Evolutionary conservation across 2,888 invertebrate species (phyloP), one percentile per base, ranked within the genome.

Genomic region (Enoplolaimus lenunculus): DNA sequence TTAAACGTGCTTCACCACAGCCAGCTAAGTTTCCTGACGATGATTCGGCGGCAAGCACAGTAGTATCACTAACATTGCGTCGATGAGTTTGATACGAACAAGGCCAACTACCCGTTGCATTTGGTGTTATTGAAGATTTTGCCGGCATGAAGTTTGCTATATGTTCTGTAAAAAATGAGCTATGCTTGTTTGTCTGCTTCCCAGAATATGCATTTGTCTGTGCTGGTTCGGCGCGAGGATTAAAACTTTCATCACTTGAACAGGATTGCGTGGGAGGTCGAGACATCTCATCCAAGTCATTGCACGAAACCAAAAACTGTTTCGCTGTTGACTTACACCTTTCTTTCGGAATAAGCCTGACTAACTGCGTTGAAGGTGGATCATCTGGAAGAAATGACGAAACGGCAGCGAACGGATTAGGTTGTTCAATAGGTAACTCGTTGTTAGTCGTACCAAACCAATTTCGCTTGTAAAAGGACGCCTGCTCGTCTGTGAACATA

Each of bases 31-130:
- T n/a, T 45, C 45, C 45, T 7, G 45, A 7, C 7, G 7, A 45
- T 45, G 45, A 45, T 7, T 21, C 45, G 7, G 7, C 45, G 21
- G 45, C 45, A 45, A 45, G 45, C 26, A 75, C 73, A 21, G 77
- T 73, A 1, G 81, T 81, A 74, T 82, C 82, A 73, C 81, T 81
- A 70, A 79, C 79, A 72, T 81, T 80, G n/a, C 82, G 75, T 33
- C 81, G 76, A 74, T 82, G 82, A 28, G 75, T 66, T n/a, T 30
- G 33, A n/a, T 66, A 34, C n/a, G n/a, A n/a, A n/a, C n/a, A n/a
- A n/a, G n/a, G n/a, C 73, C 59, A 74, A 70, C 0, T 68, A 71
- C 3, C 73, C 59, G 60, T 72, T 69, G 60, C 73, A 73, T 21
- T 77, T 76, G 3, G 78, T n/a, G n/a, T n/a, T n/a, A n/a, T n/a